Evolutionary conservation across 2,888 invertebrate genomes (phyloP).

Genomic region (Sinodicranocentrus sp.): DNA sequence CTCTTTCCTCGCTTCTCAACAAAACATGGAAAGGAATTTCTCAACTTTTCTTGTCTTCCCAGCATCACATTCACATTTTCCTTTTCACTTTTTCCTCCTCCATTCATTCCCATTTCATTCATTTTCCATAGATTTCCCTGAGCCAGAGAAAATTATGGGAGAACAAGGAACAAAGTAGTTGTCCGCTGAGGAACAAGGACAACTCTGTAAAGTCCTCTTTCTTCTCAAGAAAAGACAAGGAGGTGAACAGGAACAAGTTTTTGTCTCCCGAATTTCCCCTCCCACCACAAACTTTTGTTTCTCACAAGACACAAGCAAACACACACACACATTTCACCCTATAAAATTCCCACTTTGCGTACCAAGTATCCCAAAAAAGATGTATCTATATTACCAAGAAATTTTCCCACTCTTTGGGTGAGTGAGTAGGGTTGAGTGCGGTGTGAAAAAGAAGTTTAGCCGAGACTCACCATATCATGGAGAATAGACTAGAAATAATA

Average conservation of each 20-base stretch:
- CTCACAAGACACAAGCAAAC: conserved; percentile 6
- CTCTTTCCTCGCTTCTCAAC: conserved; percentile 33
- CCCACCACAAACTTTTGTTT: conserved; percentile 18
- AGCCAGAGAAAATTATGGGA: conserved; percentile 1
- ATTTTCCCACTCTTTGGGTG: too few species aligned
- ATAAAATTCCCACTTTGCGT: background rate
- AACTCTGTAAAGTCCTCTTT: background rate
- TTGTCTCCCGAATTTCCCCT: conserved; percentile 28
- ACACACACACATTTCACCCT: background rate
- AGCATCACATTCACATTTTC: conserved; percentile 30
- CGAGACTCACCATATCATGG: background rate
- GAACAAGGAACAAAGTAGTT: background rate
- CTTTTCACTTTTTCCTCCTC: conserved; percentile 3
- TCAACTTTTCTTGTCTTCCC: conserved; percentile 56
- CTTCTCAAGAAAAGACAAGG: background rate
- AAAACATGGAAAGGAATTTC: conserved; percentile 56
- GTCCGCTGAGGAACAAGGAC: background rate
- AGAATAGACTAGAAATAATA: conserved; percentile 50
- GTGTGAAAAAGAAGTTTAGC: too few species aligned
- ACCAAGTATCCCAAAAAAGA: too few species aligned
- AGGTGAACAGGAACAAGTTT: conserved; percentile 49
- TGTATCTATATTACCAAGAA: too few species aligned
- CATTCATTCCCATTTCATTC: conserved; percentile 29
- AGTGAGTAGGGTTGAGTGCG: too few species aligned
- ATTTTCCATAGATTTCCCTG: conserved; percentile 2